Conservation (phyloP, 2,888 invertebrate species). For the Quadroppia sp. region DNA sequence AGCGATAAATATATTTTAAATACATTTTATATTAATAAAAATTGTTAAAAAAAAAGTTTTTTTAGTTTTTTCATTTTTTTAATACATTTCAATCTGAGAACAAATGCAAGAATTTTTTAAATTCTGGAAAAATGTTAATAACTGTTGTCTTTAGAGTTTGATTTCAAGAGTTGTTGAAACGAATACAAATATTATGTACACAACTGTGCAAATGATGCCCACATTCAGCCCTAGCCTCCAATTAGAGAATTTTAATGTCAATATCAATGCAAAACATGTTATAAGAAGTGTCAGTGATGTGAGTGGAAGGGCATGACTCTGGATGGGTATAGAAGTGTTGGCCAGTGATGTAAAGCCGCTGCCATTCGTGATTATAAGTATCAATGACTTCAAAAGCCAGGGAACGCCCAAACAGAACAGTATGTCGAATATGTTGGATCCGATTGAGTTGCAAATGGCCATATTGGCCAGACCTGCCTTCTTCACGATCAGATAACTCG, state of each 20-base stretch:
- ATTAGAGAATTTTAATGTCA: slow-evolving; percentile 64
- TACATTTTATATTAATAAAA: no score
- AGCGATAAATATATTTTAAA: no score
- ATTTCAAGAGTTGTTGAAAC: slow-evolving; percentile 36
- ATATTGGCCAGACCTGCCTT: slow-evolving; percentile 55
- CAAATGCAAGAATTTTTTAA: no score
- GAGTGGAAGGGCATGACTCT: slow-evolving; percentile 74
- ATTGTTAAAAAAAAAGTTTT: no score
- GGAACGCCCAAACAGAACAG: slow-evolving; percentile 74
- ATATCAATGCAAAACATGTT: slow-evolving; percentile 67
- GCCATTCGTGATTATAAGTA: slow-evolving; percentile 57
- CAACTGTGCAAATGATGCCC: slow-evolving; percentile 36
- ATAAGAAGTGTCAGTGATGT: slow-evolving; percentile 71
- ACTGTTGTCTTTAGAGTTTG: slow-evolving; percentile 28
- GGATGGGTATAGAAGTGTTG: slow-evolving; percentile 65
- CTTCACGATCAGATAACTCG: slow-evolving; percentile 46
- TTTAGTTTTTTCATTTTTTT: no score
- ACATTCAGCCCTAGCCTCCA: slow-evolving; percentile 48
- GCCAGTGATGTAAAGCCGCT: slow-evolving; percentile 59
- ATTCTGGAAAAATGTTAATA: background rate
- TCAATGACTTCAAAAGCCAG: slow-evolving; percentile 67
- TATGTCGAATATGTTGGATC: slow-evolving; percentile 85
- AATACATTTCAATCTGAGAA: no score
- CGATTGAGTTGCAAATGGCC: slow-evolving; percentile 86
- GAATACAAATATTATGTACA: slow-evolving; percentile 40